Conservation (phyloP, 2,888 invertebrate species). For the Athalia circularis region DNA sequence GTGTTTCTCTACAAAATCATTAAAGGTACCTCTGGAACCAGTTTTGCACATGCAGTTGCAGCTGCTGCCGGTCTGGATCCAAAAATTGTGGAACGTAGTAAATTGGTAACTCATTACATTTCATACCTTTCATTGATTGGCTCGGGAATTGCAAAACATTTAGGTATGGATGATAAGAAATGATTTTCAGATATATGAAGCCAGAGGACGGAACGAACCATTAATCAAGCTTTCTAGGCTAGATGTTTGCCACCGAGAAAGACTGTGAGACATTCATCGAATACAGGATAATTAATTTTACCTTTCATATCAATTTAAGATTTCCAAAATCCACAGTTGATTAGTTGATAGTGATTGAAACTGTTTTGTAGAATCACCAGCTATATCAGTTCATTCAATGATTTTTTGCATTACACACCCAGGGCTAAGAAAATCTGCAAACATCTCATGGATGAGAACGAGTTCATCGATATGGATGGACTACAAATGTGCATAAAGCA, state of each 20-base stretch:
- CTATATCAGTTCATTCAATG: not conserved
- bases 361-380: not conserved
- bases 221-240: not conserved
- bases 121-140: conserved; percentile 52
- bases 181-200: conserved; percentile 35
- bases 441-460: conserved; percentile 20
- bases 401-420: not conserved
- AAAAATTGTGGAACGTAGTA: conserved; percentile 76
- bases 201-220: not conserved
- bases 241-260: conserved; percentile 13
- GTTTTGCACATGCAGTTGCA: conserved; percentile 80
- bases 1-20: conserved; percentile 82
- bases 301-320: not conserved
- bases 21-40: conserved; percentile 78
- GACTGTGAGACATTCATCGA: conserved; percentile 21
- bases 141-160: not conserved
- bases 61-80: conserved; percentile 79
- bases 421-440: conserved; percentile 27
- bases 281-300: not conserved
- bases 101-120: conserved; percentile 68
- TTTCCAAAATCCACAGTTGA: not conserved
- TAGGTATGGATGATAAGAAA: not conserved
- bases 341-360: not conserved
- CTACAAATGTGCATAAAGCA: conserved; percentile 53
- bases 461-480: conserved; percentile 52